Evolutionary conservation across 2,888 invertebrate species (phyloP), one percentile per base, ranked within the genome.

Genomic region (Entomobrya multifasciata): DNA sequence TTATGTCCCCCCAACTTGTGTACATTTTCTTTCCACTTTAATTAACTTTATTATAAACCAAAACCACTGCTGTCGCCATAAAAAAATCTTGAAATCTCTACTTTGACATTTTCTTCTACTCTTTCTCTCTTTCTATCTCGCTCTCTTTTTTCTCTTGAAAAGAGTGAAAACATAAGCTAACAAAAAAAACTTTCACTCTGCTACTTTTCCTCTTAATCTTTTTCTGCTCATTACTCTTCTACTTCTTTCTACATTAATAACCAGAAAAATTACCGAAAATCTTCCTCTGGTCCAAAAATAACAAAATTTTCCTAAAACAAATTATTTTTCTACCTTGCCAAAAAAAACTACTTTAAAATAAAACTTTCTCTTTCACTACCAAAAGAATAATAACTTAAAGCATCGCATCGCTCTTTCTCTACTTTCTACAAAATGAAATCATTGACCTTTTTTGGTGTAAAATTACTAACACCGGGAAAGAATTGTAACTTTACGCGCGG

Each of bases 21-120:
- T 60, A 60, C 22, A n/a, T n/a, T 76, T 44, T 70, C 25, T 70
- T 57, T 80, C 27, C 25, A 60, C 49, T 47, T 15, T 15, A 49
- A 13, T 67, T 17, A 8, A 17, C 17, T 17, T 41, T 41, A n/a
- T n/a, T n/a, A n/a, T 55, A 20, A 55, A 55, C 55, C 25, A 55
- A 22, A 55, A n/a, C n/a, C n/a, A n/a, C n/a, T 13, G 30, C 6
- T 27, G 15, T 3, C 6, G 5, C 60, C 3, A 55, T 13, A 11
- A 10, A 57, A 57, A 57, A 13, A 57, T 17, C 17, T n/a, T 20
- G 8, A 55, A 55, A 55, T 49, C 17, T 55, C 20, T 55, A 20
- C 47, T 47, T 22, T 30, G 17, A 27, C 60, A 8, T 30, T 17
- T 15, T 27, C 25, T 60, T 8, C n/a, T 10, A 10, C n/a, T 65